phyloP scores from a whole-genome alignment of 1,140 invertebrate species.

The Yoshiicerus persimilis region DNA sequence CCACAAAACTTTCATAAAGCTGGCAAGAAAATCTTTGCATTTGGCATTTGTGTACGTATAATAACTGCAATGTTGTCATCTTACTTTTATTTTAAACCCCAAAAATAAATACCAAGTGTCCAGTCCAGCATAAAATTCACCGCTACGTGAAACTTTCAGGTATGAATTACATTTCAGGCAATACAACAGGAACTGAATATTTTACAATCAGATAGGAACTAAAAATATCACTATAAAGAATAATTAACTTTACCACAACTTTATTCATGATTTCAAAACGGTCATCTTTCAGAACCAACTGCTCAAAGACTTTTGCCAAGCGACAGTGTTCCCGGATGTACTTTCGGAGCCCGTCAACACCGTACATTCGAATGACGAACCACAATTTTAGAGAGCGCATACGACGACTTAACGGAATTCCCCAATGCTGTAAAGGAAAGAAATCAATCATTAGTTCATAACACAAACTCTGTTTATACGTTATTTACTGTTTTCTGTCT shows the following conservation, averaged over 20 bases:
- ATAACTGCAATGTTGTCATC: too few species aligned
- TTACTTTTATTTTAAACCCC: too few species aligned
- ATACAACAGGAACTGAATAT: too few species aligned
- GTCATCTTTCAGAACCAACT: conserved; percentile 76
- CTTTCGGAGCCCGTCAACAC: conserved; percentile 86
- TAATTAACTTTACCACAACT: conserved; percentile 79
- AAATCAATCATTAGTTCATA: background rate
- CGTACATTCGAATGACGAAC: conserved; percentile 94
- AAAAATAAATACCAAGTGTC: too few species aligned
- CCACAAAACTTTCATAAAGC: too few species aligned
- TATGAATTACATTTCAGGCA: too few species aligned
- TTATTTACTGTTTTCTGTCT: too few species aligned
- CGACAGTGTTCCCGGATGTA: conserved; percentile 91
- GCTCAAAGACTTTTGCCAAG: conserved; percentile 91
- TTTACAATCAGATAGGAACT: too few species aligned
- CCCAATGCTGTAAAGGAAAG: conserved; percentile 77
- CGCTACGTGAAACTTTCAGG: too few species aligned
- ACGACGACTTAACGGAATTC: conserved; percentile 89
- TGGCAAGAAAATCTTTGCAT: too few species aligned
- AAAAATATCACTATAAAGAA: background rate
- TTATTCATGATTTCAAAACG: conserved; percentile 94
- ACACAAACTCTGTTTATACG: background rate
- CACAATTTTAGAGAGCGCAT: conserved; percentile 91
- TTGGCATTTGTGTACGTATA: too few species aligned
- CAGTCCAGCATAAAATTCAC: too few species aligned